A percentile compares a stretch with the other conserved stretches of the same genome.
Conservation (phyloP, 2,113 vertebrate species). For the Deroptyus accipitrinus region DNA sequence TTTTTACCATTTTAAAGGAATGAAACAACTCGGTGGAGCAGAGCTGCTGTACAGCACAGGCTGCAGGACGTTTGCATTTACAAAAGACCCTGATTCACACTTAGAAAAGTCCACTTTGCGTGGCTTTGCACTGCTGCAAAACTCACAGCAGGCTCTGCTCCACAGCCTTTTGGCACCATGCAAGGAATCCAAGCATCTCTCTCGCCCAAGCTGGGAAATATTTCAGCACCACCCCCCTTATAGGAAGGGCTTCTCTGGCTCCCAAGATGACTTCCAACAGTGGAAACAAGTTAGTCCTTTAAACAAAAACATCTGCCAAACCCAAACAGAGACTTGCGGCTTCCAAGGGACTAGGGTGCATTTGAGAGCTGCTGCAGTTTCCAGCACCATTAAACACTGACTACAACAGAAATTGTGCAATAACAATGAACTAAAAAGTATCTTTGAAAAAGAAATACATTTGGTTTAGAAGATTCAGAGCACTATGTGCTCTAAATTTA, state of each 20-base stretch:
- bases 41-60: neutral
- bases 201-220: fast-evolving
- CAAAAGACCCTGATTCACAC: neutral
- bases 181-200: neutral
- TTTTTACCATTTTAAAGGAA: neutral
- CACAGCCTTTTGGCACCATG: fast-evolving
- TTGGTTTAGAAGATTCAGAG: neutral
- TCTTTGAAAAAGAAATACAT: neutral
- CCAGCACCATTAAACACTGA: neutral
- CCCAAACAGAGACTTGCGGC: neutral
- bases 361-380: neutral
- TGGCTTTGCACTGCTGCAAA: neutral
- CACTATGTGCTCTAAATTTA: neutral
- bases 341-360: neutral
- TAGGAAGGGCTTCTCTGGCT: neutral
- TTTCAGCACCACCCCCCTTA: neutral
- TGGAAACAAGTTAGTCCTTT: neutral
- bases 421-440: neutral
- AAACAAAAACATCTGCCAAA: neutral
- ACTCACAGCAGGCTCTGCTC: neutral
- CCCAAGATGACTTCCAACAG: neutral
- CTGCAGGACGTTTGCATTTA: neutral
- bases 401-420: neutral
- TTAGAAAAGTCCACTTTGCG: neutral
- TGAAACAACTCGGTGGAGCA: fast-evolving